A percentile compares a stretch with the other conserved stretches of the same genome.
Conservation (phyloP, 2,888 invertebrate species). For the Graphium colonna region DNA sequence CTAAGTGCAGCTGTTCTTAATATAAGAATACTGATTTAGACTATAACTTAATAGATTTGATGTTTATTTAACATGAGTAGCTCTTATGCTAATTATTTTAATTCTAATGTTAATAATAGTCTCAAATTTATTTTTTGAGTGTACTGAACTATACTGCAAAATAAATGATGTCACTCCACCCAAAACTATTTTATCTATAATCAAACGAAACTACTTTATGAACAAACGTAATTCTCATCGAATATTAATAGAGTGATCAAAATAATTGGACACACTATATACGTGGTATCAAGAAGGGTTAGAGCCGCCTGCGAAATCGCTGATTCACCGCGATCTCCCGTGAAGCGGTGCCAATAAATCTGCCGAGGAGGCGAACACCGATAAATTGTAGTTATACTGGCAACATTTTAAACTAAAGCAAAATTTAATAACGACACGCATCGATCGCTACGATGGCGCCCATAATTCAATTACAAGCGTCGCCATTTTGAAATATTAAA, state of each 20-base stretch:
- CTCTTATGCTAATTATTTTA: constrained; percentile 7
- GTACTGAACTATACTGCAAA: too few species aligned
- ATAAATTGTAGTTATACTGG: constrained; percentile 69
- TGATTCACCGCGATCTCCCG: constrained; percentile 56
- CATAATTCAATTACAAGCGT: constrained; percentile 63
- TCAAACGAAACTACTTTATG: neutral
- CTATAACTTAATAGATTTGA: too few species aligned
- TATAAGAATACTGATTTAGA: too few species aligned
- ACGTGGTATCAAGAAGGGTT: constrained; percentile 30
- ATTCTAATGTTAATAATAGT: too few species aligned
- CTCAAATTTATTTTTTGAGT: too few species aligned
- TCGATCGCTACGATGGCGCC: constrained; percentile 70
- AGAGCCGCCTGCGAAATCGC: constrained; percentile 46
- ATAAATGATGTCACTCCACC: too few species aligned
- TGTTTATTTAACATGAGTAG: neutral
- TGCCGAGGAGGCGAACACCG: constrained; percentile 39
- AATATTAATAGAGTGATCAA: too few species aligned
- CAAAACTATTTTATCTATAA: neutral
- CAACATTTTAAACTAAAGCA: constrained; percentile 70
- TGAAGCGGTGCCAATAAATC: constrained; percentile 54
- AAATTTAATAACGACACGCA: constrained; percentile 75
- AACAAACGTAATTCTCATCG: too few species aligned
- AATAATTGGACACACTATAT: constrained; percentile 14
- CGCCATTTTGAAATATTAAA: constrained; percentile 46
- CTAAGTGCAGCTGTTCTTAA: too few species aligned